Conservation (phyloP, 2,888 invertebrate species). For the Malacosoma neustria region DNA sequence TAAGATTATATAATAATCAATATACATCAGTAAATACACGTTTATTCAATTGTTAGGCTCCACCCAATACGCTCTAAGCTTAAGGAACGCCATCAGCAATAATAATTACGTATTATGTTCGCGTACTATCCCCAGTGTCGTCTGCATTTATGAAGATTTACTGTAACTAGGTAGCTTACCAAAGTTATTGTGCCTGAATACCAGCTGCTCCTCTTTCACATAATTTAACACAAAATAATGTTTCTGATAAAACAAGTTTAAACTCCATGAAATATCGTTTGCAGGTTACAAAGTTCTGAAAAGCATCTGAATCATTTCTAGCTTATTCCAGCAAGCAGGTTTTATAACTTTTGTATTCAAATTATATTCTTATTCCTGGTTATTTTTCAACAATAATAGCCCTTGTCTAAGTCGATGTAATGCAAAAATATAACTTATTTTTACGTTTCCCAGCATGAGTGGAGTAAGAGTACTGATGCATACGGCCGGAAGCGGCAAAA, state of each 20-base stretch:
- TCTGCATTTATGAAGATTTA: conserved; percentile 49
- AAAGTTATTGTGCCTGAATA: conserved; percentile 27
- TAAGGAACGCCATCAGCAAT: conserved; percentile 24
- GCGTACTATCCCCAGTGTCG: conserved; percentile 27
- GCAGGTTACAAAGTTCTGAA: background rate
- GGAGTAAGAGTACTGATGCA: too few species aligned
- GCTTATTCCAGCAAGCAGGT: conserved; percentile 19
- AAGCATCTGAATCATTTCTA: conserved; percentile 5
- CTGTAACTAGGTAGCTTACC: conserved; percentile 24
- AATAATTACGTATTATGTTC: conserved; percentile 44
- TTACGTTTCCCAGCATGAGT: too few species aligned
- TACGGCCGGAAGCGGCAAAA: too few species aligned
- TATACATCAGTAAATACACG: too few species aligned
- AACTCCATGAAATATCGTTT: conserved; percentile 16
- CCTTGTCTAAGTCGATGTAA: too few species aligned
- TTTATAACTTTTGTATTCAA: too few species aligned
- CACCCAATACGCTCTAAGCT: too few species aligned
- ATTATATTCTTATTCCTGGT: too few species aligned
- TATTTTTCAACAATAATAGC: too few species aligned
- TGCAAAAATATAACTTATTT: too few species aligned
- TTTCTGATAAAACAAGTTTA: conserved; percentile 21
- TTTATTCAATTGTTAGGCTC: too few species aligned
- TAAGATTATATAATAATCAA: too few species aligned
- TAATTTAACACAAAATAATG: conserved; percentile 20
- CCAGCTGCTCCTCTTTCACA: background rate